Percentiles rank a stretch among this genome's conserved stretches.
These are phyloP conservation scores for Acanthopleura granulata DNA, from an alignment of 2,888 invertebrate genomes.

Conservation along the genomic window DNA sequence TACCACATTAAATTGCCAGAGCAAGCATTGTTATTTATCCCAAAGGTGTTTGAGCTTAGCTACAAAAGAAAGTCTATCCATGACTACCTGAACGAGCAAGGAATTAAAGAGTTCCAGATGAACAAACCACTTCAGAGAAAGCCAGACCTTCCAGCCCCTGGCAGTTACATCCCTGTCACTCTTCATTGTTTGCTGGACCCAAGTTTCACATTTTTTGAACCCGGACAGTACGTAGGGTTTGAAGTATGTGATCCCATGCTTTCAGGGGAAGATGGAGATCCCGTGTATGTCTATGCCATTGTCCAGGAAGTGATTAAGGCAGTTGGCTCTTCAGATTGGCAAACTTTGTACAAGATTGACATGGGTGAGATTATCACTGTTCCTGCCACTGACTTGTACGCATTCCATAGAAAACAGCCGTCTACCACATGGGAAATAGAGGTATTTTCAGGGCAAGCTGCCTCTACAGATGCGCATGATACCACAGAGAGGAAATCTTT, in stretches of 20 bases:
- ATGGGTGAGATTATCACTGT: conserved; percentile 24
- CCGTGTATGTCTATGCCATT: conserved; percentile 29
- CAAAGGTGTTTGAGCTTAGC: too few relatives aligned
- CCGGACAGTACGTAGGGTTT: conserved; percentile 36
- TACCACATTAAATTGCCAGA: conserved; percentile 13
- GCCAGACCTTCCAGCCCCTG: conserved; percentile 29
- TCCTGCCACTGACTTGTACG: conserved; percentile 28
- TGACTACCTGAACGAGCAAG: too few relatives aligned
- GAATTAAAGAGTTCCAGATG: conserved; percentile 4
- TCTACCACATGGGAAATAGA: neutral
- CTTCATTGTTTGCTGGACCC: conserved; percentile 35
- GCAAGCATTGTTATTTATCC: too few relatives aligned
- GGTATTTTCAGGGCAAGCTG: neutral
- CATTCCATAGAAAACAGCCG: conserved; percentile 24
- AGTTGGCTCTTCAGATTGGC: neutral
- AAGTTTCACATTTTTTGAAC: conserved; percentile 29
- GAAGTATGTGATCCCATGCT: conserved; percentile 34
- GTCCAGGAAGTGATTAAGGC: conserved; percentile 4
- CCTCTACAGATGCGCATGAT: neutral
- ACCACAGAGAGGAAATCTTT: neutral
- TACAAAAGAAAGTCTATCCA: too few relatives aligned
- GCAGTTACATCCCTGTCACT: conserved; percentile 33
- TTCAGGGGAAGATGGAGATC: neutral
- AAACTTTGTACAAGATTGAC: conserved; percentile 22
- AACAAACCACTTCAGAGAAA: neutral